phyloP scores from a whole-genome alignment of 1,140 invertebrate species.

The Lanistes nyassanus region DNA sequence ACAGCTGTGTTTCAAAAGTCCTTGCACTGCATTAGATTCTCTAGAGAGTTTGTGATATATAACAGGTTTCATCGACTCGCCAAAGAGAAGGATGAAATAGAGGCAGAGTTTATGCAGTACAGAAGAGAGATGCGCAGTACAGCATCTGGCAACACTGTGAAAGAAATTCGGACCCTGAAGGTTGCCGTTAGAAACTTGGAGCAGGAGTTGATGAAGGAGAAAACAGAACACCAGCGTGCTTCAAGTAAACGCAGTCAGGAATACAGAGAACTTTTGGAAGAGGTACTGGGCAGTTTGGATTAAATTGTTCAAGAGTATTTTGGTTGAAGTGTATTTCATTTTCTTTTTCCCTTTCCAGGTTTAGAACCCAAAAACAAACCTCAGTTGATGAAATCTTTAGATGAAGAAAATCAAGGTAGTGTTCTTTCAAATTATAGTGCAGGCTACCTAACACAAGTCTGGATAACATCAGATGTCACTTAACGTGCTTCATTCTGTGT shows the following conservation, averaged over 20 bases:
- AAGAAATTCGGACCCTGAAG: slow-evolving; percentile 62
- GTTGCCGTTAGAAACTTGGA: slow-evolving; percentile 59
- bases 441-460: too few relatives aligned
- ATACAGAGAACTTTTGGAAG: slow-evolving; percentile 59
- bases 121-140: slow-evolving; percentile 56
- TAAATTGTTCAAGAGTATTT: background rate
- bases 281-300: slow-evolving; percentile 44
- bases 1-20: too few relatives aligned
- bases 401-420: background rate
- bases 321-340: background rate
- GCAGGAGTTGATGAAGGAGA: slow-evolving; percentile 64
- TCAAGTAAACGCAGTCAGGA: slow-evolving; percentile 58
- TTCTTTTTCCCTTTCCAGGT: background rate
- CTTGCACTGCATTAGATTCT: background rate
- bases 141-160: slow-evolving; percentile 48
- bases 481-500: too few relatives aligned
- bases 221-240: slow-evolving; percentile 57
- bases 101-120: slow-evolving; percentile 58
- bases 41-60: background rate
- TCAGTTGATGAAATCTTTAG: too few relatives aligned
- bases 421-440: background rate
- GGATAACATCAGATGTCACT: too few relatives aligned
- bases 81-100: slow-evolving; percentile 61
- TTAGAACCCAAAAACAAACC: too few relatives aligned
- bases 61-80: slow-evolving; percentile 52